Conservation (phyloP, 2,888 invertebrate genomes). For the Dynastes hyllus region DNA sequence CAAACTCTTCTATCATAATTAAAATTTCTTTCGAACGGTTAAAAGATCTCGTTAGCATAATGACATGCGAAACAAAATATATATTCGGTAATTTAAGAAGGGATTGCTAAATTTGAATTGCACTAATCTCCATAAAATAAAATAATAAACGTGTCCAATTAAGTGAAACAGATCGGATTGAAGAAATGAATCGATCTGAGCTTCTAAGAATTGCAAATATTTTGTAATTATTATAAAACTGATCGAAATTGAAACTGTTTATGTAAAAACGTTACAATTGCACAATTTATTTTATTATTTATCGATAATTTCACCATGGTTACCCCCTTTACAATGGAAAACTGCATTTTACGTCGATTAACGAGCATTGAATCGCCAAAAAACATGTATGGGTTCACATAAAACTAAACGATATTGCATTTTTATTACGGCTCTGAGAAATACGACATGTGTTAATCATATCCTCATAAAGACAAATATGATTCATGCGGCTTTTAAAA, state of each 20-base stretch:
- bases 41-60: neutral
- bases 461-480: constrained; percentile 6
- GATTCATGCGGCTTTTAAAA: constrained; percentile 8
- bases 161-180: constrained; percentile 30
- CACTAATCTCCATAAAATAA: constrained; percentile 24
- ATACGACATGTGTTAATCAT: constrained; percentile 25
- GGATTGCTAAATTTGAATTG: constrained; percentile 8
- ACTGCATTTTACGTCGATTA: too few relatives aligned
- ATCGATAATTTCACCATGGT: too few relatives aligned
- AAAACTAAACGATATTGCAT: constrained; percentile 2
- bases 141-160: constrained; percentile 29
- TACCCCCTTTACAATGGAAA: too few relatives aligned
- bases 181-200: constrained; percentile 26
- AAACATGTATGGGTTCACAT: constrained; percentile 41
- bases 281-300: too few relatives aligned
- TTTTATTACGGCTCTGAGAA: constrained; percentile 29
- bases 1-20: neutral
- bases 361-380: constrained; percentile 1
- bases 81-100: neutral
- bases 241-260: neutral
- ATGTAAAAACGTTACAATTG: neutral
- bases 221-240: constrained; percentile 41
- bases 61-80: neutral
- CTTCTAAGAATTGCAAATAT: constrained; percentile 36
- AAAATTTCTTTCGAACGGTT: neutral